Base-by-base conservation (phyloP, 2,888 invertebrate species). In the Thera britannica region DNA sequence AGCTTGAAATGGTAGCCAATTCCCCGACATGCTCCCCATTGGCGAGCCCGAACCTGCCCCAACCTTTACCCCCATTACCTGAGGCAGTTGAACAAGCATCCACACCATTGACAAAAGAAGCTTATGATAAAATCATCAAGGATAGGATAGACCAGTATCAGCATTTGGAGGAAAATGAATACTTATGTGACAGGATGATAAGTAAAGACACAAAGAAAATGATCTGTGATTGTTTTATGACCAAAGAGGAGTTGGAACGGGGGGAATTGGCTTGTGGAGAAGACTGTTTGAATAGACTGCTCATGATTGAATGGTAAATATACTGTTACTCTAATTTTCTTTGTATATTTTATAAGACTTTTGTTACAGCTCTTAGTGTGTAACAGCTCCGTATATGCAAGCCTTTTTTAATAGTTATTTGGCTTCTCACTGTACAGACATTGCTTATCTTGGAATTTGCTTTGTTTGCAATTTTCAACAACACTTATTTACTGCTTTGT, bases 291-390 rank as follows among this genome's bases (percentile, higher is more conserved):
- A 99, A 99, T 94, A 96, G 99, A 83, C 95, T 99, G 85, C 95
- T 99, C n/a, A 98, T 99, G 97, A 99, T 99, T 84, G 99, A 99
- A 95, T 99, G 98, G 98, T 98, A 94, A 91, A 89, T 79, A 64
- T 54, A 6, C 12, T 49, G 36, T 65, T 9, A 12, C n/a, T 41
- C 9, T 46, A 3, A 9, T 9, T 9, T 46, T 46, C 2, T 44
- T 2, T 46, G 6, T 9, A 9, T 46, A 2, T 46, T 8, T 9
- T 8, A 9, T 46, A 7, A 2, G 7, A 9, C 1, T 2, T 9
- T 9, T 7, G 8, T 6, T 7, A n/a, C n/a, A n/a, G n/a, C n/a
- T 44, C 8, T 46, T 46, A 9, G 9, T 8, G 8, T 9, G 44
- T 9, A 7, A 9, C 9, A 44, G 44, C 38, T 4, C 38, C 38